Evolutionary conservation across 2,888 invertebrate species (phyloP).

Genomic region (Ecliptopera silaceata): DNA sequence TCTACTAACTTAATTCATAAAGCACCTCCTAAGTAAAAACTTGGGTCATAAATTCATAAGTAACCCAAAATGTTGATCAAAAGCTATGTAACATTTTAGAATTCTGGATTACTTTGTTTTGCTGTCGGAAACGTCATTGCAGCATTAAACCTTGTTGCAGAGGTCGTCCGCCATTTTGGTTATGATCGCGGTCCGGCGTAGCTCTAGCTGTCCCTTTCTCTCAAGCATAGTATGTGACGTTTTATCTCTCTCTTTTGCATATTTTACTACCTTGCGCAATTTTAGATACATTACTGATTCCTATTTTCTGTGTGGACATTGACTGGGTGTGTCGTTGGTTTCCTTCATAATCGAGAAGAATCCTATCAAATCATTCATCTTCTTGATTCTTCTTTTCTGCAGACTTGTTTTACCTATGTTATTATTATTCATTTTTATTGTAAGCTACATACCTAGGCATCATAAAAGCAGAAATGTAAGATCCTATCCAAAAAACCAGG

Average conservation of each 20-base stretch:
- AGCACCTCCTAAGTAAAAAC: no score
- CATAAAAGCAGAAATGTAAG: no score
- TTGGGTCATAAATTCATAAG: no score
- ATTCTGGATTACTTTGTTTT: conserved; percentile 4
- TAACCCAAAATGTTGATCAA: neutral
- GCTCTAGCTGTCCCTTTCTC: conserved; percentile 18
- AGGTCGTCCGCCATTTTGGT: conserved; percentile 29
- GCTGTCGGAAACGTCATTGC: conserved; percentile 26
- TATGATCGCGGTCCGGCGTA: conserved; percentile 11
- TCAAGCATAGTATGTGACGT: neutral
- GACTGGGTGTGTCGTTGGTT: neutral
- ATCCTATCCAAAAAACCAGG: no score
- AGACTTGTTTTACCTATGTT: neutral
- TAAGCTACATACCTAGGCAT: neutral
- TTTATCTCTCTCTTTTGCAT: conserved; percentile 19
- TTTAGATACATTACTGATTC: neutral
- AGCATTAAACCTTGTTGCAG: conserved; percentile 21
- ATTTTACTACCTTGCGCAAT: conserved; percentile 13
- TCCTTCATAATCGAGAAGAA: neutral
- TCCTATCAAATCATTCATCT: neutral
- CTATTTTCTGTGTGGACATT: neutral
- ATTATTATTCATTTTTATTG: no score
- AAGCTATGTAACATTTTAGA: neutral
- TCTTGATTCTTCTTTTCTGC: conserved; percentile 4
- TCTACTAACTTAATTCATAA: no score